A percentile compares a stretch with the other conserved stretches of the same genome.
These are phyloP conservation scores for Acleris emargana DNA, from an alignment of 2,888 invertebrate species.

Conservation along the genomic window DNA sequence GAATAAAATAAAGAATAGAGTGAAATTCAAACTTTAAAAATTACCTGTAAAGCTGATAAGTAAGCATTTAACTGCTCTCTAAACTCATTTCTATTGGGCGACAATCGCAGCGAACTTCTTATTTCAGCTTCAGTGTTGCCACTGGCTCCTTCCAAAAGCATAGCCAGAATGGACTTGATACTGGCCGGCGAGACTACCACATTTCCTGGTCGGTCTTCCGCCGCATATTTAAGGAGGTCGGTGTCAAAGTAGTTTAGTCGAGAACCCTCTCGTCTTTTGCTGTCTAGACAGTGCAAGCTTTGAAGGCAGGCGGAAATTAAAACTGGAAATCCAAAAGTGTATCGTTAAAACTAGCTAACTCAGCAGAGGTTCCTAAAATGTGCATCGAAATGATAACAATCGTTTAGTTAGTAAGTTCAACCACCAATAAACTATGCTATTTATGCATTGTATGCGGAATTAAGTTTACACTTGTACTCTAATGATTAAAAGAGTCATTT, in stretches of 20 bases:
- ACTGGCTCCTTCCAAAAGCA: slow-evolving; percentile 85
- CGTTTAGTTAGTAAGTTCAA: no score
- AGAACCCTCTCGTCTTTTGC: slow-evolving; percentile 44
- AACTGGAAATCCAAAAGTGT: slow-evolving; percentile 48
- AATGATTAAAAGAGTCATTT: no score
- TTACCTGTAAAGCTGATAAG: slow-evolving; percentile 61
- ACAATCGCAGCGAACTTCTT: slow-evolving; percentile 80
- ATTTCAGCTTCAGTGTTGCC: slow-evolving; percentile 85
- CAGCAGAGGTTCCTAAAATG: no score
- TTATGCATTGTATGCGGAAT: no score
- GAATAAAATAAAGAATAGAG: no score
- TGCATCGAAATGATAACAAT: no score
- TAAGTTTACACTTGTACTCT: no score
- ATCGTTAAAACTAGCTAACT: not conserved
- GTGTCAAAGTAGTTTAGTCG: slow-evolving; percentile 83
- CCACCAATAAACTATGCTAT: no score
- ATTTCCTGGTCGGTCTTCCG: slow-evolving; percentile 75
- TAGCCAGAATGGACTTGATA: slow-evolving; percentile 84
- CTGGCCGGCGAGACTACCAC: slow-evolving; percentile 87
- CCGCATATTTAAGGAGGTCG: slow-evolving; percentile 76
- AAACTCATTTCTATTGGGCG: slow-evolving; percentile 60
- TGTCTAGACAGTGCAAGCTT: slow-evolving; percentile 48
- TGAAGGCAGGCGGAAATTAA: slow-evolving; percentile 50
- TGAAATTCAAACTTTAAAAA: no score
- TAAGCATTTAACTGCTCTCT: slow-evolving; percentile 64